Base-by-base conservation (phyloP, 2,797 vertebrate genomes). In the Oryzias sinensis region DNA sequence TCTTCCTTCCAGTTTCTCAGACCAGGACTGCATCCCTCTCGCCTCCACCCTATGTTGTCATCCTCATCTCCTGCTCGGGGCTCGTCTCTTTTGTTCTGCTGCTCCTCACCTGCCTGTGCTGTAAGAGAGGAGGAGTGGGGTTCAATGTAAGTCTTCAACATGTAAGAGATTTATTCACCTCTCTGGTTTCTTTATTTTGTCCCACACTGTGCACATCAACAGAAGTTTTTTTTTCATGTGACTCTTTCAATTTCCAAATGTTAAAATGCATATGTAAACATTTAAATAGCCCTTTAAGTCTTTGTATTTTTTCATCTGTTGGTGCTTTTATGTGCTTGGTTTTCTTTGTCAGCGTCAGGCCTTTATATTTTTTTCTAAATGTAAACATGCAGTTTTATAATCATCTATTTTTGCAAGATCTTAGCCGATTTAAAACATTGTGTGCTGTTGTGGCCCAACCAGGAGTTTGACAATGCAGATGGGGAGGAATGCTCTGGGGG, bases 31-130 rank as follows among this genome's bases (percentile, higher is more conserved):
- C 90, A 46, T 89, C 93, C 72, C 89, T 93, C 69, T 90, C 91
- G 73, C 93, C 95, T 77, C 94, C 95, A 48, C 93, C 95, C 22
- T 96, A 95, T 53, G 93, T 95, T n/a, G 91, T 96, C 90, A 94
- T 96, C 75, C 91, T 97, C 88, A 94, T 97, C 85, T 97, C 95
- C 70, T 96, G 95, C 85, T 96, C 95, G 0, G 95, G 95, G 62
- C 91, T 97, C 18, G 89, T 97, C 80, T 95, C 95, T 70, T 96
- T 97, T 81, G 91, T 97, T 80, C 93, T 97, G 68, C 90, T 97
- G 75, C 94, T 97, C 75, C 93, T 97, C 84, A 95, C 95, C 90
- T 97, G 95, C 77, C 90, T 96, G 72, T 97, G 95, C 90, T 97
- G 95, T 84, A 96, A 96, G 86, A 91, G 91, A 69, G 94, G 93